Base-by-base conservation (phyloP, 2,797 vertebrate genomes). In the Pantherophis alleghaniensis region DNA sequence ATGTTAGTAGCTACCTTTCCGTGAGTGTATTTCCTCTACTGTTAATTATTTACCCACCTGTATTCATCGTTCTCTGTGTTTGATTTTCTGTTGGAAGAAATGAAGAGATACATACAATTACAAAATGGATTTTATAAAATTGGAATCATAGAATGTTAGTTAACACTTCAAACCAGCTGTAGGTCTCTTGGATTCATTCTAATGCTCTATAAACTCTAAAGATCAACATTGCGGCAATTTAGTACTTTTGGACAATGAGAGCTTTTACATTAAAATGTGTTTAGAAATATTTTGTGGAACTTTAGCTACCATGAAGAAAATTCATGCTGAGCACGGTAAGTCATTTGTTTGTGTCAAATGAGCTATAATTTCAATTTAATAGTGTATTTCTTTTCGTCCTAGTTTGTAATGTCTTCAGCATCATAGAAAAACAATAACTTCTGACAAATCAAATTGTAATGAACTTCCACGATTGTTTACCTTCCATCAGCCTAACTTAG, bases 1-100 rank as follows among this genome's bases (percentile, higher is more conserved):
- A 99, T 26, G 91, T 97, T 89, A 94, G 95, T 69, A 96, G 96
- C 94, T 98, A 98, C 96, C 93, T 96, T 95, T 98, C 97, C 97
- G 99, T 99, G 97, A 98, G 98, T 96, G 91, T 88, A 91, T 90
- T 89, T 93, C 28, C 1, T 10, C 37, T 20, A 0, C 0, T 47
- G 74, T 91, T n/a, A 42, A 51, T 89, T 60, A 5, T n/a, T 88
- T 91, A 53, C 37, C 57, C 1, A 14, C 0, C 24, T 86, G 42
- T 61, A 28, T 60, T 57, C 47, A 79, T 47, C 1, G 12, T 16
- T 57, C 1, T n/a, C 13, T 57, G 24, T 92, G 16, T 92, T 93
- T 63, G 51, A 53, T 37, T 90, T 61, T 55, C 12, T 87, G 2
- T 93, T 28, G 47, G 20, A 24, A 66, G n/a, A 92, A 32, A 63